Percentiles rank a stretch among this genome's conserved stretches.
phyloP scores from a whole-genome alignment of 2,113 vertebrate species.

The Lethenteron camtschaticum region DNA sequence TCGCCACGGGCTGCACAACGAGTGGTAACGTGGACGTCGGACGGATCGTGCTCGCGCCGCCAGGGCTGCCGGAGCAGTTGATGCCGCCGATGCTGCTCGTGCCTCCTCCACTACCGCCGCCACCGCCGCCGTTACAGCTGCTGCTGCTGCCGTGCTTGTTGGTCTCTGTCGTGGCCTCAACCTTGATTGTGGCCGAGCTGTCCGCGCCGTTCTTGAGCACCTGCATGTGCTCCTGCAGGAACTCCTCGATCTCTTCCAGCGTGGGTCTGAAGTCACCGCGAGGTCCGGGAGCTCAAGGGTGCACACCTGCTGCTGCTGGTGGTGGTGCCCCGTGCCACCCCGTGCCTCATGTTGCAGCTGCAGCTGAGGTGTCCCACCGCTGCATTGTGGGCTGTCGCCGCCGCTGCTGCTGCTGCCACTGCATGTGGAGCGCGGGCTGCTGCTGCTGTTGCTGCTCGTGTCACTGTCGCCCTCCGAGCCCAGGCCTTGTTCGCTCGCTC shows the following conservation, averaged over 20 bases:
- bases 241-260: constrained; percentile 78
- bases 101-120: too few relatives aligned
- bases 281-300: constrained; percentile 41
- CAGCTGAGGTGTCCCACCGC: too few relatives aligned
- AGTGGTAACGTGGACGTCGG: neutral
- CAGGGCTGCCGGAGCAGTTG: neutral
- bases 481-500: too few relatives aligned
- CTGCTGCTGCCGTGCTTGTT: too few relatives aligned
- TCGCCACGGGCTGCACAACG: neutral
- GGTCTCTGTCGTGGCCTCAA: too few relatives aligned
- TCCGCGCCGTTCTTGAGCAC: constrained; percentile 23
- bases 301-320: constrained; percentile 48
- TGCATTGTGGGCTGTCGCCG: too few relatives aligned
- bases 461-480: too few relatives aligned
- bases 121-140: too few relatives aligned
- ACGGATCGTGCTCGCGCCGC: neutral
- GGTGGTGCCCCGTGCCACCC: constrained; percentile 37
- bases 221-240: constrained; percentile 84
- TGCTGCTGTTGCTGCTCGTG: too few relatives aligned
- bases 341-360: constrained; percentile 9
- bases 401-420: too few relatives aligned
- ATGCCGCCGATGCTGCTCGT: too few relatives aligned
- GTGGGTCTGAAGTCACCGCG: constrained; percentile 65
- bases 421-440: too few relatives aligned
- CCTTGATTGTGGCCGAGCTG: neutral